phyloP scores from a whole-genome alignment of 2,888 invertebrate species.

The Cabera pusaria region DNA sequence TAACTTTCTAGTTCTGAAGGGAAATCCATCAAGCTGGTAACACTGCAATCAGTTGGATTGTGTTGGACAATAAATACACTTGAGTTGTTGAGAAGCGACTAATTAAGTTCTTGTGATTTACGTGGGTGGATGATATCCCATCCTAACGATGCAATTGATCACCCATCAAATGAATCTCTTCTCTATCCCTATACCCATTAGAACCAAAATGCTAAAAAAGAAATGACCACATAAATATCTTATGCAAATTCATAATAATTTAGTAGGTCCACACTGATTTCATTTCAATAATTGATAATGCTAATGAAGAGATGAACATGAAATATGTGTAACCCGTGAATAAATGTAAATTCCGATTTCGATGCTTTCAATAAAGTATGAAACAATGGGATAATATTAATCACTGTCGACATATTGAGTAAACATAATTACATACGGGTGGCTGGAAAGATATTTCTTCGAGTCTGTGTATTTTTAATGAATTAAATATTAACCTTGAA shows the following conservation, averaged over 20 bases:
- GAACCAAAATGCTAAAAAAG: constrained; percentile 24
- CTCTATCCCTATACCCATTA: constrained; percentile 36
- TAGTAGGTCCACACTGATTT: constrained; percentile 50
- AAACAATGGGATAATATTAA: constrained; percentile 26
- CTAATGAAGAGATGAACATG: constrained; percentile 54
- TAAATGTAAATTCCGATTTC: constrained; percentile 27
- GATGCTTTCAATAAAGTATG: constrained; percentile 16
- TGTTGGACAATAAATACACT: constrained; percentile 72
- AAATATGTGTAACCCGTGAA: constrained; percentile 43
- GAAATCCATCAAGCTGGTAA: no score
- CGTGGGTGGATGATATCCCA: constrained; percentile 60
- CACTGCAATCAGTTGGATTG: constrained; percentile 68
- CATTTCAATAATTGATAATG: constrained; percentile 72
- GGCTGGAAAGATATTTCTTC: constrained; percentile 9
- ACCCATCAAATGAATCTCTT: constrained; percentile 33
- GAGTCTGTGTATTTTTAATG: background rate
- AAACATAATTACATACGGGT: constrained; percentile 16
- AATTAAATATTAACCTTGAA: constrained; percentile 5
- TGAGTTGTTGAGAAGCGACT: constrained; percentile 66
- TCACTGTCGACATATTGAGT: constrained; percentile 14
- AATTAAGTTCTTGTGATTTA: constrained; percentile 78
- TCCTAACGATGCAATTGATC: constrained; percentile 50
- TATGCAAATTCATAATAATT: constrained; percentile 63
- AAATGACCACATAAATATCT: constrained; percentile 39
- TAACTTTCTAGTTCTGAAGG: no score